Evolutionary conservation across 2,888 invertebrate genomes (phyloP), one percentile per base, ranked within the genome.

Genomic region (Tethea ocularis): DNA sequence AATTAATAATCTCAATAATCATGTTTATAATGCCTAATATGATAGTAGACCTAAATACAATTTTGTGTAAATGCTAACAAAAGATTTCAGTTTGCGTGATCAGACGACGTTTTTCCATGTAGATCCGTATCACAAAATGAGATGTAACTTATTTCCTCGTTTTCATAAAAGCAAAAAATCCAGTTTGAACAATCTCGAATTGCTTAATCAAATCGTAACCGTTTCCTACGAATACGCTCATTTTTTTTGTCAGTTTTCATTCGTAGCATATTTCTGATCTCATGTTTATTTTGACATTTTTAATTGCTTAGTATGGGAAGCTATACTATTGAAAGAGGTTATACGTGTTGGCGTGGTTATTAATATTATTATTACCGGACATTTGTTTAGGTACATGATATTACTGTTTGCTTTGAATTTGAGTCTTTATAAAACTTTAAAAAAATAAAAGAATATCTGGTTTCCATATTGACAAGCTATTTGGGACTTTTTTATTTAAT

Each of bases 91-190:
- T 57, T 88, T 61, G 88, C 88, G 87, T 88, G 88, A 74, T 78
- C 68, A 54, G 61, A 61, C 72, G 58, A 68, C 75, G 72, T 80
- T 77, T 77, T 78, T 77, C 77, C 71, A 65, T 79, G 78, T 77
- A 80, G 87, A 87, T 87, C 59, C 60, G 66, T 74, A 88, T 88
- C 88, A 74, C 72, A 68, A 83, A 88, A 88, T 83, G 78, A 87
- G 87, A 87, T 88, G 87, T 87, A 83, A 86, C 81, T 85, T 86
- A 86, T 85, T 86, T 80, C 78, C 77, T 82, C 72, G 77, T 77
- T 81, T 80, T 77, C 77, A 77, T 80, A 77, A 78, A 46, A 77
- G 67, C 65, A 69, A 62, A 78, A 81, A 78, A 74, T 73, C 74
- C 67, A 63, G 58, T 62, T 60, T 60, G 63, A 71, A 75, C 74